These are phyloP conservation scores for Orcinus orca DNA, from an alignment of 2,113 vertebrate species.

Conservation along the genomic window DNA sequence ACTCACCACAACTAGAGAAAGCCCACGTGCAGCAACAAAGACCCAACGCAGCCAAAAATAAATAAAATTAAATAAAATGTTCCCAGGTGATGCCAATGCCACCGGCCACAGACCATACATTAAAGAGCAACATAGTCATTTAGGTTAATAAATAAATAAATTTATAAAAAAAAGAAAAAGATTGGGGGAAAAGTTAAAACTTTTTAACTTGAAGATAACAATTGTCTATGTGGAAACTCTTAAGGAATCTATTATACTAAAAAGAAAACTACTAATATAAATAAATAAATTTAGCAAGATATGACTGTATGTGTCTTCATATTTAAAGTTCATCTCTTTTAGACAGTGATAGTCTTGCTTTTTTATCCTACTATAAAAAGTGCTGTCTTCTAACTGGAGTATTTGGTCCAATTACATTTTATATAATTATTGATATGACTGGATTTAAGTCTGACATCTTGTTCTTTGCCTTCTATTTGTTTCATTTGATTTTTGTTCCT, in stretches of 20 bases:
- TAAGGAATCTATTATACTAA: not conserved
- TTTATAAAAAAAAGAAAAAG: no score
- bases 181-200: not conserved
- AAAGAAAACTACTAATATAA: not conserved
- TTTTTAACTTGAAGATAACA: not conserved
- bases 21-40: no score
- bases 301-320: not conserved
- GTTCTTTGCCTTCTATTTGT: not conserved
- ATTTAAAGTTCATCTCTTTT: not conserved
- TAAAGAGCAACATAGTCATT: not conserved
- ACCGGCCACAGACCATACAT: not conserved
- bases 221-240: not conserved
- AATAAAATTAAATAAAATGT: no score
- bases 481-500: not conserved
- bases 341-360: not conserved
- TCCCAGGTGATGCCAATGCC: not conserved
- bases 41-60: no score
- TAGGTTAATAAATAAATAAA: not conserved
- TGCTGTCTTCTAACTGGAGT: not conserved
- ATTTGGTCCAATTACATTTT: not conserved
- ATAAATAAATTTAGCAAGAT: not conserved
- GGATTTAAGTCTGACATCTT: not conserved
- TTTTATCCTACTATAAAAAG: not conserved
- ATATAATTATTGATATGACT: not conserved
- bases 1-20: no score